Percentiles rank a stretch among this genome's conserved stretches.
Conservation (phyloP, 2,113 vertebrate species). For the Onychorhynchus coronatus region DNA sequence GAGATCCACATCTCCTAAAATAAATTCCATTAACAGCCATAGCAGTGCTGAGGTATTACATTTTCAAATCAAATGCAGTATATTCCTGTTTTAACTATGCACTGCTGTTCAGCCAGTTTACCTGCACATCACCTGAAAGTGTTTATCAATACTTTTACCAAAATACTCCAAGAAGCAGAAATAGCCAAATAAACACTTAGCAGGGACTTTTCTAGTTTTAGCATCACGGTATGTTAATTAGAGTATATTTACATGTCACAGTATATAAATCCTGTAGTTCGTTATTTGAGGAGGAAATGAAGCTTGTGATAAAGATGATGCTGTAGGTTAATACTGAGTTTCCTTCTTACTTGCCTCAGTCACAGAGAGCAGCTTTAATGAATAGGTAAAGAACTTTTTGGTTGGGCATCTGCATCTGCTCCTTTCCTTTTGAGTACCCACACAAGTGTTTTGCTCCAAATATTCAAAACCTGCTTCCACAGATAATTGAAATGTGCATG, state of each 20-base stretch:
- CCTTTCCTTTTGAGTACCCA: not conserved
- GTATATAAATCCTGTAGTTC: not conserved
- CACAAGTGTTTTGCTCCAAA: not conserved
- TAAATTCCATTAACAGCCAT: not conserved
- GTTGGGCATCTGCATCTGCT: not conserved
- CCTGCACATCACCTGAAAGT: not conserved
- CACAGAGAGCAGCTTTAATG: not conserved
- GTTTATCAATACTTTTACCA: not conserved
- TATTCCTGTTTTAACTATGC: not conserved
- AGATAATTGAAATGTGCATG: slow-evolving; percentile 52
- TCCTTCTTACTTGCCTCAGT: not conserved
- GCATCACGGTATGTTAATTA: not conserved
- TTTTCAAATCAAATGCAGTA: not conserved
- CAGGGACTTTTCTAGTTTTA: not conserved
- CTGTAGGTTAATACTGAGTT: not conserved
- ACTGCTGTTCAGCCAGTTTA: not conserved
- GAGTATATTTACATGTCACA: not conserved
- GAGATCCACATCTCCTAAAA: not conserved
- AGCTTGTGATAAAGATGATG: not conserved
- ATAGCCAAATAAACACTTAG: not conserved
- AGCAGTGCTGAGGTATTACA: not conserved
- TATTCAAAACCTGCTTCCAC: not conserved
- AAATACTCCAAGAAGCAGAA: not conserved
- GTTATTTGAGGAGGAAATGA: not conserved
- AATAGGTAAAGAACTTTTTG: not conserved